These are phyloP conservation scores for Harmothoe impar DNA, from an alignment of 2,888 invertebrate species.

Conservation along the genomic window DNA sequence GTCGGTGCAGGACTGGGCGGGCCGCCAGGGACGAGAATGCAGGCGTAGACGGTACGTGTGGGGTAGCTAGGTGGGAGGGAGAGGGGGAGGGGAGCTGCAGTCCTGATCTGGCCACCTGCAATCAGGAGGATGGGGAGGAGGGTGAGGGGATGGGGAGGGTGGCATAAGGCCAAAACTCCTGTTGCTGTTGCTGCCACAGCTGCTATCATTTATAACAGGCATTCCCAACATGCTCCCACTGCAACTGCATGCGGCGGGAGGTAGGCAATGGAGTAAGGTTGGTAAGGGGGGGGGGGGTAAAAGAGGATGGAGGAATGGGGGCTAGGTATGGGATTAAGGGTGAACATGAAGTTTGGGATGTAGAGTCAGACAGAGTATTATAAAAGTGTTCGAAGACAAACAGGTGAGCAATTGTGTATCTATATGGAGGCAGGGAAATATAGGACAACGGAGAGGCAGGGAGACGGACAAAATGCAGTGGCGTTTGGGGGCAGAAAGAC, in stretches of 20 bases:
- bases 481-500: no score
- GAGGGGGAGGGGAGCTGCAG: not conserved
- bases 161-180: not conserved
- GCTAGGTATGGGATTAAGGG: not conserved
- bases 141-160: not conserved
- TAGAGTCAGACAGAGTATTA: no score
- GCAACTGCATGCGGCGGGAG: conserved; percentile 13
- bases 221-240: conserved; percentile 1
- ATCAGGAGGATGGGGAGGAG: not conserved
- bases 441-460: no score
- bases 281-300: not conserved
- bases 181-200: conserved; percentile 19
- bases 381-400: no score
- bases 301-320: not conserved
- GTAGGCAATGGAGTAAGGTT: not conserved
- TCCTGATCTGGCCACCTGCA: not conserved
- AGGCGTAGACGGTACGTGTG: not conserved
- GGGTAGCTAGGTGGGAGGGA: not conserved
- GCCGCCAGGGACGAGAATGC: not conserved
- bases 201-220: not conserved
- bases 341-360: not conserved
- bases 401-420: not conserved
- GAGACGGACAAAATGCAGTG: no score
- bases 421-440: no score
- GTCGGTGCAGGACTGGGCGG: not conserved